Conservation (phyloP, 2,888 invertebrate genomes). For the Diarsia mendica region DNA sequence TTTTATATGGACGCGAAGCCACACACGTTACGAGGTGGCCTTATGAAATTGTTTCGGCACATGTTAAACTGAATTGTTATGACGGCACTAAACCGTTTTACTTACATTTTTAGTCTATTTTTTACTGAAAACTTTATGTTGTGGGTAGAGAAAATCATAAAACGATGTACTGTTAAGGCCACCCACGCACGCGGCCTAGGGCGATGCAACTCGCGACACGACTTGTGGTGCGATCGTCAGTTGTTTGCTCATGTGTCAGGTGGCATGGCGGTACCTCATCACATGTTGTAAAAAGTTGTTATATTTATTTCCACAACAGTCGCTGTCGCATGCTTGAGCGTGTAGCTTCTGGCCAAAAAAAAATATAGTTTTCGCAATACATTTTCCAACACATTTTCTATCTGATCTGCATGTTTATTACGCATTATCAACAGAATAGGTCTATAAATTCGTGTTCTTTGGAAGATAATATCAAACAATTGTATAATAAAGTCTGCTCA, state of each 20-base stretch:
- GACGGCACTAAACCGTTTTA: constrained; percentile 28
- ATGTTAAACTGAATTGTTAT: constrained; percentile 64
- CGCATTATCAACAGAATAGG: constrained; percentile 19
- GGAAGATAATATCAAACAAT: constrained; percentile 47
- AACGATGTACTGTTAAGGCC: constrained; percentile 6
- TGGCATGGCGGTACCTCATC: not conserved
- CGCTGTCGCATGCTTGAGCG: not conserved
- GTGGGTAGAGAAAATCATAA: constrained; percentile 24
- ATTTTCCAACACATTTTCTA: constrained; percentile 20
- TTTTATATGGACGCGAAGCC: constrained; percentile 71
- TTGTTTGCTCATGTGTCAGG: not conserved
- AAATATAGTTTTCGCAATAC: not conserved
- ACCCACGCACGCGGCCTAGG: not conserved
- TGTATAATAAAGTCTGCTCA: constrained; percentile 26
- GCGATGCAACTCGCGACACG: not conserved
- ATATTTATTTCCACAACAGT: not conserved
- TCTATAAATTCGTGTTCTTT: constrained; percentile 60
- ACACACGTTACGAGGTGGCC: constrained; percentile 60
- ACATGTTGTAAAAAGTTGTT: not conserved
- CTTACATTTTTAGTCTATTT: constrained; percentile 30
- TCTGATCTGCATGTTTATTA: constrained; percentile 16
- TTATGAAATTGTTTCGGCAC: constrained; percentile 70
- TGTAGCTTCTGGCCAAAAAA: not conserved
- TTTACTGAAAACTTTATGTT: constrained; percentile 38
- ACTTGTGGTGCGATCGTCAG: not conserved